Base-by-base conservation (phyloP, 2,797 vertebrate species). In the Acipenser oxyrinchus region DNA sequence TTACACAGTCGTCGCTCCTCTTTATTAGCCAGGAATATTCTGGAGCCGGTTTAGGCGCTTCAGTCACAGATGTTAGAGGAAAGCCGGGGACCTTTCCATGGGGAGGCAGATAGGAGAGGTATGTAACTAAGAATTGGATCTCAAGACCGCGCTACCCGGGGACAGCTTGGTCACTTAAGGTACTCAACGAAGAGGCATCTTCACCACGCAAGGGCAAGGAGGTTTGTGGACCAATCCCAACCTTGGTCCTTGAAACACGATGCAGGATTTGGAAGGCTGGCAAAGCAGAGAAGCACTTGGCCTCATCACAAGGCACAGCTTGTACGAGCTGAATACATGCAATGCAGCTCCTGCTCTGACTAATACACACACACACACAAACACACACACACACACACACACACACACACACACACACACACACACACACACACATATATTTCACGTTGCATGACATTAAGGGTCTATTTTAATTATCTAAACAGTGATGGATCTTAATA, bases 251-350 rank as follows among this genome's bases (percentile, higher is more conserved):
- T 37, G 37, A 37, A 37, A 37, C 37, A 37, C 37, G 1, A 5
- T 37, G n/a, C 53, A 8, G 53, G 53, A 55, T 55, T 55, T n/a
- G n/a, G 10, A 10, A 10, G 10, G 6, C 10, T 55, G 7, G 9
- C 53, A 55, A 55, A n/a, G 9, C 53, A 55, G 53, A 66, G 15
- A 51, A 69, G 73, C 68, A 68, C 62, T 51, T 64, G 72, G 78
- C 73, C 74, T 73, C 78, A 79, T 84, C 81, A 82, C 78, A 68
- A 73, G 75, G 75, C 66, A 63, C 74, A 74, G 71, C 71, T 71
- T 77, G 74, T 70, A 60, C 67, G 57, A 74, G 75, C 80, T 79
- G 70, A 78, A 68, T 77, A 83, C 76, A 77, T 58, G 48, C 53
- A 52, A 48, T 62, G 53, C 62, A 23, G 9, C 11, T 63, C 52